Percentiles rank a stretch among this genome's conserved stretches.
phyloP scores from a whole-genome alignment of 2,888 invertebrate species.

The Mellilla xanthometata region DNA sequence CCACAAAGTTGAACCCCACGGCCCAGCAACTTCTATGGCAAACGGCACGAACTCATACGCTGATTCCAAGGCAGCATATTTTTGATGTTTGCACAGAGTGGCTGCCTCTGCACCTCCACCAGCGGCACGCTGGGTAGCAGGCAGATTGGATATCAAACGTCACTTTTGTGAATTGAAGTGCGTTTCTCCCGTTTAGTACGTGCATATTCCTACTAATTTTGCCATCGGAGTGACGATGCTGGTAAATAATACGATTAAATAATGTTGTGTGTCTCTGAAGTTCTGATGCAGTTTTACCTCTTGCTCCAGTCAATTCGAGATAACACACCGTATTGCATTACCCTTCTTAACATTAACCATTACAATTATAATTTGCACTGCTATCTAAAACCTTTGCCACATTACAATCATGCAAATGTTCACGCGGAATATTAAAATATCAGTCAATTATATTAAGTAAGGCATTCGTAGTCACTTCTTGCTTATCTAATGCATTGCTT shows the following conservation, averaged over 20 bases:
- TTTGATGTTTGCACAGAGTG: too few relatives aligned
- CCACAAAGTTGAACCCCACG: too few relatives aligned
- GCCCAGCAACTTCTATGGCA: too few relatives aligned
- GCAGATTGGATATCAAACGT: too few relatives aligned
- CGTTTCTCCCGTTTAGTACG: too few relatives aligned
- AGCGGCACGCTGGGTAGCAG: too few relatives aligned
- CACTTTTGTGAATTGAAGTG: too few relatives aligned
- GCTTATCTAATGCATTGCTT: constrained; percentile 41
- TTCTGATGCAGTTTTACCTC: background rate
- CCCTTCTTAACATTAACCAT: constrained; percentile 23
- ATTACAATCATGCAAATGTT: constrained; percentile 49
- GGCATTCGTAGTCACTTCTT: constrained; percentile 41
- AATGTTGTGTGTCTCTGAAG: background rate
- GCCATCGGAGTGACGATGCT: too few relatives aligned
- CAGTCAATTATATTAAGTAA: constrained; percentile 49
- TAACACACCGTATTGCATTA: constrained; percentile 21
- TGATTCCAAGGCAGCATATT: too few relatives aligned
- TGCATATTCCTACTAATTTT: too few relatives aligned
- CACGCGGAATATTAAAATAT: constrained; percentile 34
- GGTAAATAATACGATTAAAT: background rate
- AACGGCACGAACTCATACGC: too few relatives aligned
- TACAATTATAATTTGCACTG: constrained; percentile 49
- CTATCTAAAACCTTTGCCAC: constrained; percentile 47
- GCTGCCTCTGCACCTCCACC: too few relatives aligned
- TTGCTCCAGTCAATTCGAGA: constrained; percentile 16